Base-by-base conservation (phyloP, 53 echinoderm and acorn worm genomes). In the Stichopus horrens region DNA sequence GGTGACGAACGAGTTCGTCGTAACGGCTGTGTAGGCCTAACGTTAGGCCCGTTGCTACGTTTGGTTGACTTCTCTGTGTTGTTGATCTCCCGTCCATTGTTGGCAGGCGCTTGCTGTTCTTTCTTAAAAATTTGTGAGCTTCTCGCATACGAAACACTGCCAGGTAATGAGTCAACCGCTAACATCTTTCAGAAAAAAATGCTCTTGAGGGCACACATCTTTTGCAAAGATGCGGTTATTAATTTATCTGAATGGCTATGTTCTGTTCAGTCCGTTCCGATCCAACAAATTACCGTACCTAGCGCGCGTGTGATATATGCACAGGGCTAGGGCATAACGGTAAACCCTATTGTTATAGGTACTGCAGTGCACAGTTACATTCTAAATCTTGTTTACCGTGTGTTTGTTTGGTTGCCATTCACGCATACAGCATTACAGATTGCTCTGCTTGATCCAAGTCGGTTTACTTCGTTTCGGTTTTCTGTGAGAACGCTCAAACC, bases 101-200 rank as follows among this genome's bases (percentile, higher is more conserved):
- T 85, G 22, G 11, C 52, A 5, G 67, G 5, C 10, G 23, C 52
- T 67, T 85, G 57, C 8, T 52, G 52, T 85, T 76, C 77, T 9
- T 85, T 85, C 68, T 85, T 85, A 18, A 85, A 65, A 53, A 85
- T 21, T 20, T 66, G 85, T 23, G 85, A 23, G 16, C 85, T 53
- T 9, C 51, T 85, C 22, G 85, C 57, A 85, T 66, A 68, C 51
- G 85, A 37, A 16, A 85, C 18, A 67, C 63, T 19, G 52, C 60
- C 60, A 66, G 85, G 85, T 8, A 59, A 59, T 13, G 85, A 85
- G 16, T 85, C 85, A 66, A 85, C 85, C n/a, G 71, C 71, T 71
- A 71, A 71, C 71, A 71, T 71, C 14, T 71, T 71, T 71, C 16
- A 18, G 71, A 71, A 16, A 13, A 37, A 71, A n/a, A 20, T 63